A percentile compares a stretch with the other conserved stretches of the same genome.
These are phyloP conservation scores for Hemibagrus guttatus DNA, from an alignment of 2,797 vertebrate species.

Conservation along the genomic window DNA sequence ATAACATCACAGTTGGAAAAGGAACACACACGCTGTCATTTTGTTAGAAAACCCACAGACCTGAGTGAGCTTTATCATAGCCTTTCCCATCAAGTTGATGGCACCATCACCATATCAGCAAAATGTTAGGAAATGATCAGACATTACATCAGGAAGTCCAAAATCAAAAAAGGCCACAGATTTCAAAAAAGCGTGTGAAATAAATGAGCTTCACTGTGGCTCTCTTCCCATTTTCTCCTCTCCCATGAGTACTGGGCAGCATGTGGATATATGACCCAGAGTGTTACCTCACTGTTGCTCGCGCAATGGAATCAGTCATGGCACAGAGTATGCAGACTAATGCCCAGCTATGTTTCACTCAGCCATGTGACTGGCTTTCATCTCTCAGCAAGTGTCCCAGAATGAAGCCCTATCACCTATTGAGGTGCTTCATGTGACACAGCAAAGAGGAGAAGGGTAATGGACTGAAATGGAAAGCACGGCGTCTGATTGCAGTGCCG, in stretches of 20 bases:
- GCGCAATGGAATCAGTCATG: slow-evolving; percentile 65
- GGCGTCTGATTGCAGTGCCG: not conserved
- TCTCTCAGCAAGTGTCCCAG: slow-evolving; percentile 50
- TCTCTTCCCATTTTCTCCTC: slow-evolving; percentile 63
- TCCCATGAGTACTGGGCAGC: slow-evolving; percentile 65
- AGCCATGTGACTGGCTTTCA: slow-evolving; percentile 64
- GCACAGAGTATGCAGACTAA: slow-evolving; percentile 56
- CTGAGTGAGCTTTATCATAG: slow-evolving; percentile 54
- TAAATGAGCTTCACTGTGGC: slow-evolving; percentile 64
- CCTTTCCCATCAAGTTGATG: slow-evolving; percentile 56
- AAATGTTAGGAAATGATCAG: slow-evolving; percentile 65
- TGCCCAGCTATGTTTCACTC: slow-evolving; percentile 53
- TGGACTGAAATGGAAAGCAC: slow-evolving; percentile 31
- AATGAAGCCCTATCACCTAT: slow-evolving; percentile 45
- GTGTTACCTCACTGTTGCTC: slow-evolving; percentile 62
- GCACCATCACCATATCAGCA: slow-evolving; percentile 57
- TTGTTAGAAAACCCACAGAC: slow-evolving; percentile 49
- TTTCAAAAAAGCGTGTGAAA: slow-evolving; percentile 68
- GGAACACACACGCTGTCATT: slow-evolving; percentile 26
- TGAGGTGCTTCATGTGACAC: slow-evolving; percentile 39
- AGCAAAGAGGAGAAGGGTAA: slow-evolving; percentile 34
- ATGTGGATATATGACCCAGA: slow-evolving; percentile 62
- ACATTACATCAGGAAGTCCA: slow-evolving; percentile 63
- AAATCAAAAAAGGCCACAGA: slow-evolving; percentile 75
- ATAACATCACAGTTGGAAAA: slow-evolving; percentile 51